Percentiles rank a stretch among this genome's conserved stretches.
phyloP scores from a whole-genome alignment of 2,113 vertebrate genomes.

The Protobothrops mucrosquamatus region DNA sequence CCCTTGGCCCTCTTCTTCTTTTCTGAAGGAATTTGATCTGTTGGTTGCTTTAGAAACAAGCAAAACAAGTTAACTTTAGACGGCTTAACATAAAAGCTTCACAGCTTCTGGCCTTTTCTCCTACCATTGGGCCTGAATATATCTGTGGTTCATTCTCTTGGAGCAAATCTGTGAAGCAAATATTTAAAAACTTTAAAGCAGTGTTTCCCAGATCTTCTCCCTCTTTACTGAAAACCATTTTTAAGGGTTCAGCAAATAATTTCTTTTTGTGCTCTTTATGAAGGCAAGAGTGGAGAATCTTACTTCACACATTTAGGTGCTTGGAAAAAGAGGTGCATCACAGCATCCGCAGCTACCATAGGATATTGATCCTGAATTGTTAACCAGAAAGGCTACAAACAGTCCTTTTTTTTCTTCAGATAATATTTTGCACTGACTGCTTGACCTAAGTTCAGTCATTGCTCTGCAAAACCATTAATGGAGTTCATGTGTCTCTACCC shows the following conservation, averaged over 20 bases:
- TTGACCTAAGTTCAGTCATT: background rate
- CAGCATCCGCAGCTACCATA: background rate
- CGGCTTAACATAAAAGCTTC: background rate
- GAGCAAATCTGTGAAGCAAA: background rate
- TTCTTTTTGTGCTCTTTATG: background rate
- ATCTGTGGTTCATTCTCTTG: background rate
- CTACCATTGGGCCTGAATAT: rapidly evolving
- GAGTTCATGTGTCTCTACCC: background rate
- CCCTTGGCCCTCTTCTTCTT: background rate
- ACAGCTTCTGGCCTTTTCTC: background rate
- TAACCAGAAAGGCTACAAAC: background rate
- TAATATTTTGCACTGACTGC: background rate
- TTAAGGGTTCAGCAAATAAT: background rate
- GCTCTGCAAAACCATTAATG: background rate
- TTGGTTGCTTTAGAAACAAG: constrained; percentile 53
- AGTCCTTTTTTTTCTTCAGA: background rate
- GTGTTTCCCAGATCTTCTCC: background rate
- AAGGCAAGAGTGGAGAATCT: background rate
- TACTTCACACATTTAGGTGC: background rate
- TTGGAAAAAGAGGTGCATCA: background rate
- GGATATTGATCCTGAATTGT: background rate
- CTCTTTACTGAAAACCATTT: background rate
- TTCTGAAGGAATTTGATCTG: constrained; percentile 20
- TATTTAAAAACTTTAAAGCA: background rate
- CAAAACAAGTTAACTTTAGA: constrained; percentile 2